phyloP scores from a whole-genome alignment of 2,797 vertebrate species.

The Garrulus glandarius region DNA sequence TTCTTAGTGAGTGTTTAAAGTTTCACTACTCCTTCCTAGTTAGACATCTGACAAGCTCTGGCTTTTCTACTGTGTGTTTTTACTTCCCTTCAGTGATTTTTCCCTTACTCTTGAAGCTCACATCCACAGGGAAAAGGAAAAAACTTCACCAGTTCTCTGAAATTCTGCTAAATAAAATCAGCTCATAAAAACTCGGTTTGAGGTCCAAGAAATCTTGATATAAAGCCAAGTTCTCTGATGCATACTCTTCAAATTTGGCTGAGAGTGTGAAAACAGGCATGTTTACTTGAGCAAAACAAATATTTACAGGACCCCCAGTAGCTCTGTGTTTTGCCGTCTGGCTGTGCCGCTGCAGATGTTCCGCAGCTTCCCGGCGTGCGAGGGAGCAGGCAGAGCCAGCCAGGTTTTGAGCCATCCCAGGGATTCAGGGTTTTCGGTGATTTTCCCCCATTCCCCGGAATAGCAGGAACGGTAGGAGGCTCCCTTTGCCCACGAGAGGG shows the following conservation, averaged over 20 bases:
- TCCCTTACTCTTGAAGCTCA: neutral
- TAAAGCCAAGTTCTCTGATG: neutral
- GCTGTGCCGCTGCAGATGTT: neutral
- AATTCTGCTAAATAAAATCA: neutral
- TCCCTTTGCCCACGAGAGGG: slow-evolving; percentile 10
- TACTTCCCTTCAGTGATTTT: neutral
- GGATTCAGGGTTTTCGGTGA: fast-evolving
- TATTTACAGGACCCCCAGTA: neutral
- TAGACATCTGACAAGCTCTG: neutral
- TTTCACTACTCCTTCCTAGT: neutral
- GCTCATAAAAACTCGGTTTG: no score
- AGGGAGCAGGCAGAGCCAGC: neutral
- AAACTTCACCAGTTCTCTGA: fast-evolving
- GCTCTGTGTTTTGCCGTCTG: neutral
- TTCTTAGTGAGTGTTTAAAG: neutral
- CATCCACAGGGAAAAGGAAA: neutral
- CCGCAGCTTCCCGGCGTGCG: no score
- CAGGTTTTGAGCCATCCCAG: no score
- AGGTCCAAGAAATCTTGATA: neutral
- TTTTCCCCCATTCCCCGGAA: fast-evolving
- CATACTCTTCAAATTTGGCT: neutral
- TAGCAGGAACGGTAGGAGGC: fast-evolving
- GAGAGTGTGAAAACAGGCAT: neutral
- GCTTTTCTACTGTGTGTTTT: neutral
- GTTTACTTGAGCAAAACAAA: neutral